phyloP scores from a whole-genome alignment of 2,113 vertebrate genomes.

The Rhodinocichla rosea region DNA sequence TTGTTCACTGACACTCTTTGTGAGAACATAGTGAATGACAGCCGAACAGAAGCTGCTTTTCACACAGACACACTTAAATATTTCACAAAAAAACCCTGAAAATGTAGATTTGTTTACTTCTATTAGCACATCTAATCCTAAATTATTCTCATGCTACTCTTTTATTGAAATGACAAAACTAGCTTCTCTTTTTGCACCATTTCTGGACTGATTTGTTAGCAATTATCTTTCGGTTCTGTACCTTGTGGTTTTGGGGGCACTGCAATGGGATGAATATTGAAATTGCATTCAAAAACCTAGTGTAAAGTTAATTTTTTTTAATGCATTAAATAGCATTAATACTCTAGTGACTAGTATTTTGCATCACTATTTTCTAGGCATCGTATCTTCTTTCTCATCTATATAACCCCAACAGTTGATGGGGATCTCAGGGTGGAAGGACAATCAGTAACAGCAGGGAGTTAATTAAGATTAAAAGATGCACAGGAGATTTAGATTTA shows the following conservation, averaged over 20 bases:
- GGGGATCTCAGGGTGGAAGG: neutral
- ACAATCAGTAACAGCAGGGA: neutral
- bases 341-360: neutral
- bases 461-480: neutral
- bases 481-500: neutral
- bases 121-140: neutral
- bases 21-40: neutral
- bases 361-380: neutral
- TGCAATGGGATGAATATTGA: neutral
- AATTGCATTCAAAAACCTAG: neutral
- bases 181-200: neutral
- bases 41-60: neutral
- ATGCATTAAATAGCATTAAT: fast-evolving
- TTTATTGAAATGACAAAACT: neutral
- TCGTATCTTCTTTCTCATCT: neutral
- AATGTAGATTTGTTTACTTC: neutral
- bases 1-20: neutral
- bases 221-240: neutral
- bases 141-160: neutral
- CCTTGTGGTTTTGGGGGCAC: fast-evolving
- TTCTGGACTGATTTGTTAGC: neutral
- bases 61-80: neutral
- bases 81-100: neutral
- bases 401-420: neutral
- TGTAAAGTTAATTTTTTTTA: neutral